These are phyloP conservation scores for Ivindomyrus marchei DNA, from an alignment of 2,113 vertebrate species.

Conservation along the genomic window DNA sequence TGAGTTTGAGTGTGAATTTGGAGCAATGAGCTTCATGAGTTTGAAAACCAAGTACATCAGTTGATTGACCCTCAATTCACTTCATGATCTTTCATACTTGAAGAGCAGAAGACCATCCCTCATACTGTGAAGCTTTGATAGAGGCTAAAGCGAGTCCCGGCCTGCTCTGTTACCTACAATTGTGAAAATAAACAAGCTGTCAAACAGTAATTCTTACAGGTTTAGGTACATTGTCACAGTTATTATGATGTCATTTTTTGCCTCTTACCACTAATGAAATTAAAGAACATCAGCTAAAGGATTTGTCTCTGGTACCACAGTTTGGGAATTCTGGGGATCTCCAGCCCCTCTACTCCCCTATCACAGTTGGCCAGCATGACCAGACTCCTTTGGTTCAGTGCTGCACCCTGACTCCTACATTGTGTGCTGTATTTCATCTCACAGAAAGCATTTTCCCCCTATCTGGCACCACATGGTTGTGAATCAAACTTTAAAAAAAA, in stretches of 20 bases:
- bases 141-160: background rate
- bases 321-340: background rate
- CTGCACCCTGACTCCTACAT: slow-evolving; percentile 48
- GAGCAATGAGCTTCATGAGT: background rate
- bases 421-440: slow-evolving; percentile 32
- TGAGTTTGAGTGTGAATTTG: background rate
- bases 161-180: background rate
- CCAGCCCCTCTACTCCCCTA: background rate
- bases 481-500: slow-evolving; percentile 28
- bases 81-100: background rate
- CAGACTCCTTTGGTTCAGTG: slow-evolving; percentile 10
- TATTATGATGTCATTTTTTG: background rate
- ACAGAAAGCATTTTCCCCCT: slow-evolving; percentile 34
- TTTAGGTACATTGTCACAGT: slow-evolving; percentile 1
- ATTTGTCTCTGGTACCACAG: background rate
- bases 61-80: background rate
- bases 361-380: slow-evolving; percentile 2
- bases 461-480: slow-evolving; percentile 29
- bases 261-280: background rate
- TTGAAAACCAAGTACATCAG: background rate
- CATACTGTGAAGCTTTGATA: background rate
- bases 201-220: background rate
- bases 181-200: background rate
- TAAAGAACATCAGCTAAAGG: background rate
- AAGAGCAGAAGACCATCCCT: background rate